Base-by-base conservation (phyloP, 2,797 vertebrate genomes). In the Catharus ustulatus region DNA sequence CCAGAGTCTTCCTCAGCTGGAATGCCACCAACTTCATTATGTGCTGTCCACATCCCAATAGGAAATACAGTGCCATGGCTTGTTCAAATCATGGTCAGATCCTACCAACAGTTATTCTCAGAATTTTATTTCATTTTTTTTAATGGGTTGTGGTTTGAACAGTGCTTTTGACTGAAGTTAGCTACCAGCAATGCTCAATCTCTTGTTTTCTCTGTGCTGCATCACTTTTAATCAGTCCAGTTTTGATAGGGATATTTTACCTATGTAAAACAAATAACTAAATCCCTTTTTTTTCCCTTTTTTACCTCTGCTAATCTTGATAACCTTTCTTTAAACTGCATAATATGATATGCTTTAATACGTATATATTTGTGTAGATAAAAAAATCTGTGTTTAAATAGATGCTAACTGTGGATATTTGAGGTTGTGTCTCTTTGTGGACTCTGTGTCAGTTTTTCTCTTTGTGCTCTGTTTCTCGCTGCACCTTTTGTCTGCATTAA, bases 401-500 rank as follows among this genome's bases (percentile, higher is more conserved):
- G 62, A 46, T 73, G 21, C 14, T 73, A 34, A 84, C 36, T 91
- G 27, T 3, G 10, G 19, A 14, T 64, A 46, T 40, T 48, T 24
- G 72, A 58, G 42, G 13, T 38, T 46, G 42, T 13, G 22, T 76
- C 52, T 86, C 52, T 43, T 27, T 0, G 0, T 45, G 75, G 59
- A 43, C 20, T 88, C 54, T 52, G 42, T 52, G 72, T 78, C 38
- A 24, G 43, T 38, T 63, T 43, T 27, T 93, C 68, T 83, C 78
- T 87, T 89, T 69, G 84, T 81, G 67, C 66, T 67, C 74, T 4
- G 10, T 80, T 78, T 76, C 91, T 87, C 18, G 3, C 78, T 94
- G 58, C 82, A 94, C 63, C 89, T 91, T 96, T 96, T 95, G 83
- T 94, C 71, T 92, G 78, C 66, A 30, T 86, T 80, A 75, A 91